Base-by-base conservation (phyloP, 2,888 invertebrate species). In the Holacanthella duospinosa region DNA sequence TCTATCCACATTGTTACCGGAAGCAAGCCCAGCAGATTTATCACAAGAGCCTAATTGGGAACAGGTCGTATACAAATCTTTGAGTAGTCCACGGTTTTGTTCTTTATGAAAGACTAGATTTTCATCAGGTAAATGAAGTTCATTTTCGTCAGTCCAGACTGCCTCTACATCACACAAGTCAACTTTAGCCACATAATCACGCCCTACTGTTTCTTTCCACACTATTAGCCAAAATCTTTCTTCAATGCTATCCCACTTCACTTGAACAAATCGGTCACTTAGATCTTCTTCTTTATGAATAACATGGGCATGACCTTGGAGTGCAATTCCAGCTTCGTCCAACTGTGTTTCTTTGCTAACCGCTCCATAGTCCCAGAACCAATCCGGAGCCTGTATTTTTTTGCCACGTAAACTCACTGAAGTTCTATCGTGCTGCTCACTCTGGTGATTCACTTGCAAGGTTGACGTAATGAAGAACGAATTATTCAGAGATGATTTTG, bases 21-120 rank as follows among this genome's bases (percentile, higher is more conserved):
- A 67, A 19, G 72, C 72, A 58, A 72, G 62, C 27, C 60, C 55
- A 1, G 68, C 66, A n/a, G 69, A 66, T 59, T 65, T 70, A 59
- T 72, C 71, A 66, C 68, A 71, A 66, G 70, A 71, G 61, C 72
- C 71, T 43, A 72, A 62, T 57, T 72, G 71, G 21, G 68, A 68
- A 53, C 71, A 70, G 29, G 71, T 65, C 2, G 68, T 68, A 64
- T 67, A 72, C 44, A 72, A 63, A 62, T 70, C 70, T 63, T 70
- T 61, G 26, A 72, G 64, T 16, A 70, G 59, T 26, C 66, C 65
- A 58, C 67, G 63, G 28, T 66, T 65, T 57, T 68, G 68, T 54
- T 72, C 71, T 9, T 36, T 25, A 61, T 66, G 68, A 53, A 68
- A 67, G 53, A 72, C 63, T 9, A 62, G 63, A 43, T 71, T 61